phyloP scores from a whole-genome alignment of 92 coral and sea anemone genomes.

The Pocillopora grandis region DNA sequence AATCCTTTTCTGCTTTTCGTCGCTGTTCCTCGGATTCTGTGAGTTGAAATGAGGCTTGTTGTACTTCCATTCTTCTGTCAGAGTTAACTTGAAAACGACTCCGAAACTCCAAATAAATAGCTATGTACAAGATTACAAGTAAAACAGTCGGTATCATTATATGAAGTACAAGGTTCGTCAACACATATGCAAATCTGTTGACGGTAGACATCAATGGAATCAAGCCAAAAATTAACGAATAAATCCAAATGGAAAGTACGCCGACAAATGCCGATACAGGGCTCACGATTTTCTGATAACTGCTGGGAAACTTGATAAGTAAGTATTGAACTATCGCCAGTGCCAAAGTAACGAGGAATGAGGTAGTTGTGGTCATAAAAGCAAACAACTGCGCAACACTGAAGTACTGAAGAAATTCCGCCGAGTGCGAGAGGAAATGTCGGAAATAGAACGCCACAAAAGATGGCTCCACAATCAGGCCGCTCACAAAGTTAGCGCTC shows the following conservation, averaged over 20 bases:
- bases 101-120: constrained; percentile 51
- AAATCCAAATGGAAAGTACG: constrained; percentile 49
- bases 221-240: constrained; percentile 56
- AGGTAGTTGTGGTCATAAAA: constrained; percentile 56
- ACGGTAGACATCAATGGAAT: constrained; percentile 61
- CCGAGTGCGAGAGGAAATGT: neutral
- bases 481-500: constrained; percentile 68
- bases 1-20: constrained; percentile 61
- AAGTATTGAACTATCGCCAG: constrained; percentile 61
- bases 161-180: constrained; percentile 52
- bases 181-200: constrained; percentile 15
- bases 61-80: neutral
- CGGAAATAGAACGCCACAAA: constrained; percentile 23
- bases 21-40: constrained; percentile 38
- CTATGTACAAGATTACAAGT: constrained; percentile 49
- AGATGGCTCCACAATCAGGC: constrained; percentile 71
- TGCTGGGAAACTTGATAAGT: constrained; percentile 46
- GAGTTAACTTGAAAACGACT: constrained; percentile 27
- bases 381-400: constrained; percentile 53
- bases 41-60: neutral
- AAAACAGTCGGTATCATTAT: constrained; percentile 53
- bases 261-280: constrained; percentile 23
- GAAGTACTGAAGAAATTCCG: neutral
- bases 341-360: constrained; percentile 66
- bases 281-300: constrained; percentile 47